Conservation (phyloP, 2,797 vertebrate species). For the Helicolenus hilgendorfi region DNA sequence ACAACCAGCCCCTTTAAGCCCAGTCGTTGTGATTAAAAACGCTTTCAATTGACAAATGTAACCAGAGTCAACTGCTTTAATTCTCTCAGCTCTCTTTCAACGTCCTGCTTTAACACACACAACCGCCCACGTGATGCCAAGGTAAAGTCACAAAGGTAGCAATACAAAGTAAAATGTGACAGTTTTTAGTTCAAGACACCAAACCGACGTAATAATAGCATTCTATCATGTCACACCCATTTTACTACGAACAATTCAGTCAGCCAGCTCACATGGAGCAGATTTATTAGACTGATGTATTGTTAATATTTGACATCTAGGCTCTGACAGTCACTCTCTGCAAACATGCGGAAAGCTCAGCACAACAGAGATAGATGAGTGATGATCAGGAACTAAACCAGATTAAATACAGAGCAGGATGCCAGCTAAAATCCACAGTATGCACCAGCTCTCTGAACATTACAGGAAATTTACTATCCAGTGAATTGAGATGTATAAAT, state of each 20-base stretch:
- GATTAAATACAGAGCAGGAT: not conserved
- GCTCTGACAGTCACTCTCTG: not conserved
- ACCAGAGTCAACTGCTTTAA: not conserved
- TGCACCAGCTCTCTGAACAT: not conserved
- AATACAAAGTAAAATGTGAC: not conserved
- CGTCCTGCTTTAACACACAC: slow-evolving; percentile 4
- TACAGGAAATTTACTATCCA: not conserved
- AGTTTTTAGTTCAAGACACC: not conserved
- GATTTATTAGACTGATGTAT: not conserved
- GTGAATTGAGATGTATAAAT: not conserved
- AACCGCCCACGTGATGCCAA: not conserved
- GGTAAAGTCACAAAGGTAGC: not conserved
- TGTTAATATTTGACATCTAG: not conserved
- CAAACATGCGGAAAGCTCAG: not conserved
- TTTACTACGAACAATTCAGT: not conserved
- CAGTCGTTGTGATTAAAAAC: not conserved
- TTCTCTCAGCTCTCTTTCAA: not conserved
- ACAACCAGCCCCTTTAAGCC: too few species aligned
- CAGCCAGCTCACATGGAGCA: not conserved
- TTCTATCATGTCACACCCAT: not conserved
- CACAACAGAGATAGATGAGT: not conserved
- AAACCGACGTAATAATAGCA: not conserved
- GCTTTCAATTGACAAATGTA: not conserved
- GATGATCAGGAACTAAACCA: not conserved
- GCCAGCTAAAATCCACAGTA: not conserved